Conservation (phyloP, 2,888 invertebrate genomes). For the Epistrophe eligans region DNA sequence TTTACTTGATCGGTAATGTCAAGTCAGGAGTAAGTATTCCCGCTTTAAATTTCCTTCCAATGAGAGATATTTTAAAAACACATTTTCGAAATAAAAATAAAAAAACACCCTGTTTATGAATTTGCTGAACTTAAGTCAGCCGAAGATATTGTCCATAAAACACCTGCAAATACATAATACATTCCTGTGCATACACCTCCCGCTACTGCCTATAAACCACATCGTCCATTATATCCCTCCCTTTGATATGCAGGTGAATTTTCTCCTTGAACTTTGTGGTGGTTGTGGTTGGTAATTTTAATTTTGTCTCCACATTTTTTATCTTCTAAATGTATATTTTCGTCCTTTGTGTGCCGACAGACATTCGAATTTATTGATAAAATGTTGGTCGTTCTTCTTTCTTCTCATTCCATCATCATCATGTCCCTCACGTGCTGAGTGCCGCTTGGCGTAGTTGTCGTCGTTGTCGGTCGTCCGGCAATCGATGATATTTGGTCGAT, state of each 20-base stretch:
- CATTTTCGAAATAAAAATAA: too few relatives aligned
- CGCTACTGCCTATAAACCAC: background rate
- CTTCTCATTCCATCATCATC: background rate
- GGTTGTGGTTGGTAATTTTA: slow-evolving; percentile 42
- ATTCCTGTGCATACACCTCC: background rate
- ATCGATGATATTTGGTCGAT: slow-evolving; percentile 62
- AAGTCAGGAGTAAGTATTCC: too few relatives aligned
- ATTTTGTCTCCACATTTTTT: slow-evolving; percentile 34
- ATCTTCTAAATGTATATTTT: slow-evolving; percentile 26
- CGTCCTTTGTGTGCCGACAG: slow-evolving; percentile 30
- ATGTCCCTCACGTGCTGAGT: background rate
- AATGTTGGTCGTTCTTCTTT: background rate
- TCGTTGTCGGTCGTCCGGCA: background rate
- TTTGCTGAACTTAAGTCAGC: slow-evolving; percentile 12
- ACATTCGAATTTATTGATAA: slow-evolving; percentile 56
- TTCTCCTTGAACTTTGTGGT: slow-evolving; percentile 57
- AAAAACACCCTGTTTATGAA: background rate
- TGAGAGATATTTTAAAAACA: too few relatives aligned
- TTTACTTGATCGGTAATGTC: too few relatives aligned
- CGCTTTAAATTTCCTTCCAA: too few relatives aligned
- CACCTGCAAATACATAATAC: slow-evolving; percentile 13
- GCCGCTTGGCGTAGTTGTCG: background rate
- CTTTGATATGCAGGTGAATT: slow-evolving; percentile 43
- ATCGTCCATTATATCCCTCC: background rate
- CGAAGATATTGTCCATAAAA: slow-evolving; percentile 17